A percentile compares a stretch with the other conserved stretches of the same genome.
Evolutionary conservation across 2,888 invertebrate species (phyloP).

Genomic region (Eupithecia inturbata): DNA sequence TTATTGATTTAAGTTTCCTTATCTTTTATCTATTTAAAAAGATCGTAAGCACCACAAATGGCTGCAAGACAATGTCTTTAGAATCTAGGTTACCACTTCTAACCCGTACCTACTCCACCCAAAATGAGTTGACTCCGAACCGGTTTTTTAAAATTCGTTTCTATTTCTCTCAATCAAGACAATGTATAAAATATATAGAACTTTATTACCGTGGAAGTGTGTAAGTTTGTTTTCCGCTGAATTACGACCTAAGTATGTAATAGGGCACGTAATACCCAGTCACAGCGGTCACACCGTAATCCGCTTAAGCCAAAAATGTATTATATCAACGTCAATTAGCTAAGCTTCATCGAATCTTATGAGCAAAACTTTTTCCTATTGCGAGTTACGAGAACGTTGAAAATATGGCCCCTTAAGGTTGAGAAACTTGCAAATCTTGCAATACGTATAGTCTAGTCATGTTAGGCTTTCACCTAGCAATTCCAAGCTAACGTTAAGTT

Average conservation of each 20-base stretch:
- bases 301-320: not conserved
- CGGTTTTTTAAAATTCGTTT: not conserved
- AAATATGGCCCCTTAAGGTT: not conserved
- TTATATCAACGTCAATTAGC: not conserved
- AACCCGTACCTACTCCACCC: not conserved
- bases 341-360: not conserved
- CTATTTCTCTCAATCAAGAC: not conserved
- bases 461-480: no score
- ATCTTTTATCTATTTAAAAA: no score
- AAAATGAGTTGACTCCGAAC: not conserved
- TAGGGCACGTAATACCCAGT: slow-evolving; percentile 1
- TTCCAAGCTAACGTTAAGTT: no score
- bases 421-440: no score
- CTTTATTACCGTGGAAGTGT: not conserved
- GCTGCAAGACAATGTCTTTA: no score
- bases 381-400: not conserved
- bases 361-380: not conserved
- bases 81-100: no score
- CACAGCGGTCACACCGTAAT: not conserved
- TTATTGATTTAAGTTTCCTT: no score
- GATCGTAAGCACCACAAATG: no score
- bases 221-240: not conserved
- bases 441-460: no score
- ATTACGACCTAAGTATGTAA: not conserved
- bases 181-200: not conserved